These are phyloP conservation scores for Acleris emargana DNA, from an alignment of 2,888 invertebrate species.

Conservation along the genomic window DNA sequence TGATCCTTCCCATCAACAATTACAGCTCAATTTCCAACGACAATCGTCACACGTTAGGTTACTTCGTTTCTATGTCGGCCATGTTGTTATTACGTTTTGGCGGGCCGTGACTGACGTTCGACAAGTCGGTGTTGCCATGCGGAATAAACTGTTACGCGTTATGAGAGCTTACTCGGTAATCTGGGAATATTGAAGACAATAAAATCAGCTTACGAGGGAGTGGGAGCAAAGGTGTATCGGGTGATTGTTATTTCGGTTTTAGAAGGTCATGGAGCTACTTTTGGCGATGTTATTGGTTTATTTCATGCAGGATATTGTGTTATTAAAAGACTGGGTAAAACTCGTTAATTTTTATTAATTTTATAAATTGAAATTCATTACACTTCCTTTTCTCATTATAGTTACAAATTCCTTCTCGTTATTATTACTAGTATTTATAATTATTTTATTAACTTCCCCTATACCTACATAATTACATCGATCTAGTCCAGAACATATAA, in stretches of 20 bases:
- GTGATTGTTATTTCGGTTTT: slow-evolving; percentile 57
- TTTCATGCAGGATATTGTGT: background rate
- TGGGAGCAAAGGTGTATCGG: slow-evolving; percentile 51
- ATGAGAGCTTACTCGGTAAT: slow-evolving; percentile 81
- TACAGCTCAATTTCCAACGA: slow-evolving; percentile 44
- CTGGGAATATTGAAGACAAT: slow-evolving; percentile 84
- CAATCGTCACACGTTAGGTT: slow-evolving; percentile 41
- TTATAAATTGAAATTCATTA: slow-evolving; percentile 83
- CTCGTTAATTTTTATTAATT: slow-evolving; percentile 83
- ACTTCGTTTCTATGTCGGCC: slow-evolving; percentile 43
- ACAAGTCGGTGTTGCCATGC: slow-evolving; percentile 81
- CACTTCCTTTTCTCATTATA: slow-evolving; percentile 73
- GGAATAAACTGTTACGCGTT: slow-evolving; percentile 82
- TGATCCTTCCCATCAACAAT: slow-evolving; percentile 33
- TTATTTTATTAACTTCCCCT: slow-evolving; percentile 72
- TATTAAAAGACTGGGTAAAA: slow-evolving; percentile 60
- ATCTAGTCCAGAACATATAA: slow-evolving; percentile 73
- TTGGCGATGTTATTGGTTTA: background rate
- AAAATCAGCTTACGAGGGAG: slow-evolving; percentile 73
- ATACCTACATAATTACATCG: slow-evolving; percentile 76
- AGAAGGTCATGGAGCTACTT: background rate
- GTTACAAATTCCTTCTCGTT: slow-evolving; percentile 81
- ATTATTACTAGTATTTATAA: slow-evolving; percentile 74
- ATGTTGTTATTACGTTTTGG: slow-evolving; percentile 82
- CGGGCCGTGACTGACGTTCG: slow-evolving; percentile 77